Percentiles rank a stretch among this genome's conserved stretches.
phyloP scores from a whole-genome alignment of 1,140 invertebrate genomes.

The Paracyclopina nana region DNA sequence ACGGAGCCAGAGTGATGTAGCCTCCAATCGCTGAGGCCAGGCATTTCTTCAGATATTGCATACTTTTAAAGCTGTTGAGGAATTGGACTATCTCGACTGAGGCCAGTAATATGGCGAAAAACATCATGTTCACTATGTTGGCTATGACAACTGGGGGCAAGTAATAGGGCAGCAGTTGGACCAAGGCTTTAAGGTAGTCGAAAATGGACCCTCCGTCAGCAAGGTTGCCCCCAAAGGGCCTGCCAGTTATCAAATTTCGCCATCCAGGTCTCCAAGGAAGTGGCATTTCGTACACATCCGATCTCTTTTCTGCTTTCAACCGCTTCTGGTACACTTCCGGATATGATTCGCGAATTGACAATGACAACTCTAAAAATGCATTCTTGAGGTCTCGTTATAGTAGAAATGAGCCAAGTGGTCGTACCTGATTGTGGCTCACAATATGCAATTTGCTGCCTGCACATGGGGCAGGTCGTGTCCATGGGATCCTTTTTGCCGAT shows the following conservation, averaged over 20 bases:
- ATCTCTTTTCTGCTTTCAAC: not conserved
- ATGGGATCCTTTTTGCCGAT: constrained; percentile 6
- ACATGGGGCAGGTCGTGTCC: constrained; percentile 8
- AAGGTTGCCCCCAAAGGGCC: constrained; percentile 6
- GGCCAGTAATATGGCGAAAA: constrained; percentile 6
- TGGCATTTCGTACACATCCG: not conserved
- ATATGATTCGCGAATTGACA: not conserved
- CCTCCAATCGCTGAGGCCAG: too few relatives aligned
- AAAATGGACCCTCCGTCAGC: not conserved
- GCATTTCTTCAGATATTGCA: too few relatives aligned
- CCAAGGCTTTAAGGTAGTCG: not conserved
- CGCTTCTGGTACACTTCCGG: not conserved
- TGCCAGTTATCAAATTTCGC: constrained; percentile 1
- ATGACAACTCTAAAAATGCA: not conserved
- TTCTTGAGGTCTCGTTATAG: too few relatives aligned
- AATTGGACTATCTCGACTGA: not conserved
- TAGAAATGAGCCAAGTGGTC: too few relatives aligned
- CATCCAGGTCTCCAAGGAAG: constrained; percentile 13
- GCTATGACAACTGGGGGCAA: constrained; percentile 3
- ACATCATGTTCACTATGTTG: constrained; percentile 7
- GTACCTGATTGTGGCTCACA: constrained; percentile 4
- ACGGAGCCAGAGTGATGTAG: too few relatives aligned
- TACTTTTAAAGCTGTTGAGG: too few relatives aligned
- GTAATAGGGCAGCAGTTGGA: constrained; percentile 1
- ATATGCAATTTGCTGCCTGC: not conserved